Evolutionary conservation across 2,888 invertebrate species (phyloP).

Genomic region (Volucella inanis): DNA sequence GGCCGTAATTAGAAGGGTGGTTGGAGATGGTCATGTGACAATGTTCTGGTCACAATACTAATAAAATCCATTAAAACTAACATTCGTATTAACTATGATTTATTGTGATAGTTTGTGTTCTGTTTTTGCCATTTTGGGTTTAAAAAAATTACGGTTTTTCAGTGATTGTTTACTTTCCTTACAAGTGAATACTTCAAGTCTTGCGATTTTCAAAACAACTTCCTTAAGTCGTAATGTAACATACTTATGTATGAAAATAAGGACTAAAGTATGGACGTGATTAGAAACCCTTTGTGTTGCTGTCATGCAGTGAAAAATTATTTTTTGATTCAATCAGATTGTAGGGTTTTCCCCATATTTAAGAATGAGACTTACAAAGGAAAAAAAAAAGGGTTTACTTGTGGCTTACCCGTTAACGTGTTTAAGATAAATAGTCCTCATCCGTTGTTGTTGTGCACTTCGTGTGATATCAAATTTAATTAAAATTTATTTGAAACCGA

Average conservation of each 20-base stretch:
- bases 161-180: background rate
- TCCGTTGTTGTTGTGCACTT: conserved; percentile 73
- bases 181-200: background rate
- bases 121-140: background rate
- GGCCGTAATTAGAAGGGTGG: conserved; percentile 55
- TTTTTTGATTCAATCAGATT: conserved; percentile 74
- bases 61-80: conserved; percentile 68
- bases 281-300: conserved; percentile 72
- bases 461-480: conserved; percentile 74
- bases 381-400: conserved; percentile 70
- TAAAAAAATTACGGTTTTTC: background rate
- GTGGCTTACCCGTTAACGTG: conserved; percentile 74
- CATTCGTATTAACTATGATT: conserved; percentile 62
- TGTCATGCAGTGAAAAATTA: conserved; percentile 74
- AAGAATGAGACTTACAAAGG: conserved; percentile 65
- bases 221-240: conserved; percentile 7
- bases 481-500: conserved; percentile 72
- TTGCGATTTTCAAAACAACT: conserved; percentile 36
- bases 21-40: conserved; percentile 39
- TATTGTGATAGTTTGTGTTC: conserved; percentile 18
- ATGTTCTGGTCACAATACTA: conserved; percentile 46
- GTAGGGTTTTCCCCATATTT: conserved; percentile 58
- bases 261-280: conserved; percentile 55
- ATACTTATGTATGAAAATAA: conserved; percentile 29
- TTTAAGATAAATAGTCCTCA: conserved; percentile 73